Conservation (phyloP, 2,113 vertebrate genomes). For the Corythornis cristatus region DNA sequence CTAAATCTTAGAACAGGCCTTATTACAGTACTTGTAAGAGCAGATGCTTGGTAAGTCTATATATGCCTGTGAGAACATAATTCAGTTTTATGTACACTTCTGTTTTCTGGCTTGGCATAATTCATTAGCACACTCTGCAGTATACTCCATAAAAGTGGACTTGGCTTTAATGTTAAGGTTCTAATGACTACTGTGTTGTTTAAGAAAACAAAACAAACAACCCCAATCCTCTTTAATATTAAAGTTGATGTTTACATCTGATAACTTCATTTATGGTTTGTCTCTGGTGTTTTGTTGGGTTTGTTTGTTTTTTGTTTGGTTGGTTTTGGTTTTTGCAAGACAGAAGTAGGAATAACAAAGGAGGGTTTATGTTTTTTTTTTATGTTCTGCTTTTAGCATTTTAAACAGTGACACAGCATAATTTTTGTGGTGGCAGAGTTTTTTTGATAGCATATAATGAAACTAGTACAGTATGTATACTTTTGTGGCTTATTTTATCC, state of each 20-base stretch:
- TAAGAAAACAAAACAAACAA: conserved; percentile 40
- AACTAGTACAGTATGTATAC: neutral
- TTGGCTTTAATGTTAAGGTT: conserved; percentile 67
- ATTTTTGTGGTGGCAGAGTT: conserved; percentile 3
- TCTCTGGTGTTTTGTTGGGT: neutral
- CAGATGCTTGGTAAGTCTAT: conserved; percentile 73
- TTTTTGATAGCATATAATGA: neutral
- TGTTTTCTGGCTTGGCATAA: conserved; percentile 75
- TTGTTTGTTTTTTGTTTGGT: no score
- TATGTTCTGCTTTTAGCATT: neutral
- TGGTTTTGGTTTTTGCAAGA: neutral
- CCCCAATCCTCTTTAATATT: neutral
- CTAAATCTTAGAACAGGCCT: conserved; percentile 26
- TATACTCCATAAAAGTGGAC: conserved; percentile 77
- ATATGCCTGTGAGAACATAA: conserved; percentile 78
- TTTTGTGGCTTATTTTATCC: neutral
- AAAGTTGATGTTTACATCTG: neutral
- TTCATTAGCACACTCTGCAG: conserved; percentile 76
- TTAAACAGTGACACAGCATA: neutral
- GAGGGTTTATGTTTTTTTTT: neutral
- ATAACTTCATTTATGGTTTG: neutral
- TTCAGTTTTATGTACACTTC: conserved; percentile 79
- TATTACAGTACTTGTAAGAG: conserved; percentile 32
- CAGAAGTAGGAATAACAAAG: neutral
- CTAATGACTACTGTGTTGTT: conserved; percentile 57